Base-by-base conservation (phyloP, 2,797 vertebrate genomes). In the Zonotrichia albicollis region DNA sequence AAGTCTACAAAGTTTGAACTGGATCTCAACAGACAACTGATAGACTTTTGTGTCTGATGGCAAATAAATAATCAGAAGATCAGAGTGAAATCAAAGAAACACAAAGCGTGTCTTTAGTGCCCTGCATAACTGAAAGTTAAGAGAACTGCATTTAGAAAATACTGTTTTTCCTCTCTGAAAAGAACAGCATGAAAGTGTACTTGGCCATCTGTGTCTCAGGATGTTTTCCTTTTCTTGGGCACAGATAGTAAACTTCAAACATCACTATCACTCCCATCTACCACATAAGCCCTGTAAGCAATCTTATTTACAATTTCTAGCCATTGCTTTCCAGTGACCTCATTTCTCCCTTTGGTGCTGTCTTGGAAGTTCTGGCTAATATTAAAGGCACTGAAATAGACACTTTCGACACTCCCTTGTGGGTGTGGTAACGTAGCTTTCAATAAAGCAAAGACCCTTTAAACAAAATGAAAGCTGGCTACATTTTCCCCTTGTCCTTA, bases 201-300 rank as follows among this genome's bases (percentile, higher is more conserved):
- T 48, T 40, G 34, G 65, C 96, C 93, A 91, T 90, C 93, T 95
- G 92, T 53, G 62, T 82, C 58, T 89, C 60, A 25, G 90, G 67
- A 65, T 76, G 21, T 62, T 90, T 79, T 88, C 22, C 19, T 87
- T 80, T 87, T 89, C 75, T 83, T 82, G 71, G 64, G 87, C 77
- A 81, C 91, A 95, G 95, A 93, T 75, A 95, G 95, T 32, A 43
- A 75, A 65, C 64, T 86, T 90, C 94, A 88, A 90, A 91, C n/a
- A 74, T 76, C 70, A 40, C 82, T 50, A 42, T 84, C 80, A 38
- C 45, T 74, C 81, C 84, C 60, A 32, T 30, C 53, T 77, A 81
- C 48, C 73, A 70, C 77, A 87, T 48, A 73, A 40, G 34, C 55
- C 32, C 72, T 79, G 18, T 11, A 92, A 83, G 65, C 83, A 88